phyloP scores from a whole-genome alignment of 2,888 invertebrate species.

The Erebia epiphron region DNA sequence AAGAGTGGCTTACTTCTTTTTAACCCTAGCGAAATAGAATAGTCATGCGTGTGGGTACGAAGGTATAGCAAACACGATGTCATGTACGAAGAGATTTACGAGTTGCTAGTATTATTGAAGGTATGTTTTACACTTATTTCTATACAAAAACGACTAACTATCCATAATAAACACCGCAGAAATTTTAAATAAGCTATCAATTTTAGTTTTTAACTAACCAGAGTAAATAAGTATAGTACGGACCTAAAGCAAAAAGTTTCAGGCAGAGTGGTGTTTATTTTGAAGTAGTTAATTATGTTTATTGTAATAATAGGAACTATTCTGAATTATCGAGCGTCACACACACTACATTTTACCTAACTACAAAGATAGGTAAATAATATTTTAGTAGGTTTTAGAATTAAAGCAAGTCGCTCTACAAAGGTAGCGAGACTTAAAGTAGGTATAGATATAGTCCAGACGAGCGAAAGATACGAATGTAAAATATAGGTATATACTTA shows the following conservation, averaged over 20 bases:
- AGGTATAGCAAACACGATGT: slow-evolving; percentile 22
- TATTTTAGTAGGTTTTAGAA: slow-evolving; percentile 44
- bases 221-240: neutral
- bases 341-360: slow-evolving; percentile 46
- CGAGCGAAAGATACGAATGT: slow-evolving; percentile 58
- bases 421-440: slow-evolving; percentile 65
- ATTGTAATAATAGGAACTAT: slow-evolving; percentile 10
- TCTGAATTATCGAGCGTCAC: slow-evolving; percentile 44
- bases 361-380: slow-evolving; percentile 47
- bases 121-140: slow-evolving; percentile 15
- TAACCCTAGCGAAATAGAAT: slow-evolving; percentile 24
- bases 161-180: slow-evolving; percentile 29
- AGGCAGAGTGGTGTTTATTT: slow-evolving; percentile 41
- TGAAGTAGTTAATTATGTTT: slow-evolving; percentile 25
- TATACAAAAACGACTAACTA: slow-evolving; percentile 36
- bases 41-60: slow-evolving; percentile 35
- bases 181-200: slow-evolving; percentile 25
- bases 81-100: slow-evolving; percentile 23
- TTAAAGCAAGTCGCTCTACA: slow-evolving; percentile 64
- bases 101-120: neutral
- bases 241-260: slow-evolving; percentile 25
- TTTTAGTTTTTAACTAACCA: slow-evolving; percentile 3
- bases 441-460: slow-evolving; percentile 74
- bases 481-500: slow-evolving; percentile 48
- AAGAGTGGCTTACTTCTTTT: slow-evolving; percentile 16